Evolutionary conservation across 92 coral and sea anemone genomes (phyloP), one percentile per base, ranked within the genome.

Genomic region (Anthopleura xanthogrammica): DNA sequence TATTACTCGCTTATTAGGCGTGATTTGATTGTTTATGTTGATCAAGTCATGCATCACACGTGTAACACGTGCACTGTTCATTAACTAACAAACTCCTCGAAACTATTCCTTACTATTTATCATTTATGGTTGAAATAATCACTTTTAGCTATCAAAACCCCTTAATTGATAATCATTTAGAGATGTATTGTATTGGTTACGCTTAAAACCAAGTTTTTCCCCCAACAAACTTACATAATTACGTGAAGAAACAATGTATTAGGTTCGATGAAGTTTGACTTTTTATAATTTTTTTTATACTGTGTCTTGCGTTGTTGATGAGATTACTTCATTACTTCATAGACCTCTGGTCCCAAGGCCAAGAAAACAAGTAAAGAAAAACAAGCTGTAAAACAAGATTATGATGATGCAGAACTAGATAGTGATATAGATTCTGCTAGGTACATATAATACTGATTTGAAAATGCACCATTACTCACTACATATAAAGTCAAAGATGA

Each of bases 361-460:
- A 77, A 46, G 52, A 46, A 78, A 76, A 39, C 62, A 70, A 81
- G 77, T 54, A 81, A 81, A 43, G 71, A 24, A 52, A 39, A 62
- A 1, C 62, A 55, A 29, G 22, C 84, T 68, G 1, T 22, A 70
- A 81, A 70, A 42, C 62, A 92, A 16, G 60, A 50, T 60, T 76
- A 85, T 17, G 92, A 92, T 56, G 86, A 87, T 68, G 74, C 41
- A 66, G 93, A 94, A 41, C 68, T 94, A 56, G 95, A 78, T 54
- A 94, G 95, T 77, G 95, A 92, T 80, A 66, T 85, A 52, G 98
- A 94, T 42, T 76, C 88, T 58, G 81, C 86, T 43, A 93, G 97
- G 97, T 93, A 89, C 17, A 22, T 56, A 8, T 40, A 62, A 62
- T 7, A 4, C 10, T 68, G 10, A 36, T 36, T 68, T 79, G 42